phyloP scores from a whole-genome alignment of 2,888 invertebrate species.

The Nesidiocoris tenuis region DNA sequence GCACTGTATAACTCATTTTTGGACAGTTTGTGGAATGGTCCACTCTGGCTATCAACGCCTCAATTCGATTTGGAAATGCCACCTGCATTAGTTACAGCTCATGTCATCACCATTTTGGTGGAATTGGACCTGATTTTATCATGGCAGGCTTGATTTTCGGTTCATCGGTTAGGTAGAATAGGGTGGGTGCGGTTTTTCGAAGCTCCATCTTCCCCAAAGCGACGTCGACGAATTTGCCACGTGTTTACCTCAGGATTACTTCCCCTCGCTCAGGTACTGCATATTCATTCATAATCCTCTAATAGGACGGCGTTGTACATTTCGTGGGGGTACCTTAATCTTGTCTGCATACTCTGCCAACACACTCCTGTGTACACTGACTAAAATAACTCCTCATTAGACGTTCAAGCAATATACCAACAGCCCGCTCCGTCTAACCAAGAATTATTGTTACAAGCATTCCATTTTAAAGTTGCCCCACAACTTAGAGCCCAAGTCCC shows the following conservation, averaged over 20 bases:
- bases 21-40: too few species aligned
- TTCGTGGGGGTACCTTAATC: not conserved
- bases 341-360: not conserved
- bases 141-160: too few species aligned
- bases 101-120: too few species aligned
- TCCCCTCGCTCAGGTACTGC: not conserved
- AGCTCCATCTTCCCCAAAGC: too few species aligned
- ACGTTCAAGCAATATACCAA: slow-evolving; percentile 21
- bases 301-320: not conserved
- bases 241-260: not conserved
- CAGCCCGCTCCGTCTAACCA: slow-evolving; percentile 13
- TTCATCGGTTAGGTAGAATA: too few species aligned
- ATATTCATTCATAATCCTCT: not conserved
- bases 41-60: too few species aligned
- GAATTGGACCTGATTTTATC: too few species aligned
- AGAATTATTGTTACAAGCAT: slow-evolving; percentile 39
- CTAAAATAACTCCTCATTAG: slow-evolving; percentile 32
- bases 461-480: slow-evolving; percentile 27
- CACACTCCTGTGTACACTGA: not conserved
- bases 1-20: too few species aligned
- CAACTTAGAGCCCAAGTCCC: not conserved
- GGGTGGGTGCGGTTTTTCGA: too few species aligned
- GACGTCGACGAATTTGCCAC: not conserved
- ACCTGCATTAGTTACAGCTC: too few species aligned
- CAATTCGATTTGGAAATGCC: too few species aligned